Percentiles rank a stretch among this genome's conserved stretches.
Conservation (phyloP, 2,888 invertebrate genomes). For the Agonopterix arenella region DNA sequence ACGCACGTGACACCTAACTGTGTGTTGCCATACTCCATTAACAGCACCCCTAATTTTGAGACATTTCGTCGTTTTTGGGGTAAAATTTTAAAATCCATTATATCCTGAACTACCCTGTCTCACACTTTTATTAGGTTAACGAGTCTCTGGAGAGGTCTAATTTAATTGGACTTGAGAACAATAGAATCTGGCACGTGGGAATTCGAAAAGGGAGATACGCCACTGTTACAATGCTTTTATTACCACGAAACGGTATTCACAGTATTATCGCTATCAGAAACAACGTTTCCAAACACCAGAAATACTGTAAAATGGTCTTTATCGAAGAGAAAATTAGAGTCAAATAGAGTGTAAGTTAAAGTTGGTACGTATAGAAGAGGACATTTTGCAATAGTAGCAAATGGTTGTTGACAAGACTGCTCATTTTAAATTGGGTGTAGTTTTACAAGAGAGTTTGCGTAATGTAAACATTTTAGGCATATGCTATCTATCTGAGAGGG, state of each 20-base stretch:
- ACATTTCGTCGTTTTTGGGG: slow-evolving; percentile 42
- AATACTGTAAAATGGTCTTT: no score
- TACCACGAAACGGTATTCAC: slow-evolving; percentile 15
- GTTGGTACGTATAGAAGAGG: slow-evolving; percentile 3
- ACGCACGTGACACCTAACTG: slow-evolving; percentile 44
- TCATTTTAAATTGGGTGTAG: slow-evolving; percentile 17
- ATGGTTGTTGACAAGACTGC: slow-evolving; percentile 16
- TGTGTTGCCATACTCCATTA: slow-evolving; percentile 49
- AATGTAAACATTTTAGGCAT: no score
- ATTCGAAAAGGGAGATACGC: slow-evolving; percentile 31
- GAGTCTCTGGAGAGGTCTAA: slow-evolving; percentile 16
- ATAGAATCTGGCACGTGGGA: slow-evolving; percentile 39
- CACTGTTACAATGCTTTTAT: slow-evolving; percentile 27
- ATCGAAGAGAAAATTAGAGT: no score
- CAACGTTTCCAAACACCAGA: no score
- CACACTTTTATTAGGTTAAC: neutral
- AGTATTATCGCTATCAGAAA: no score
- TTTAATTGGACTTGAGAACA: slow-evolving; percentile 29
- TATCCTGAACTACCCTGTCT: slow-evolving; percentile 21
- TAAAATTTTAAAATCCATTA: slow-evolving; percentile 35
- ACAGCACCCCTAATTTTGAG: slow-evolving; percentile 33
- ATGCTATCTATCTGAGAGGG: no score
- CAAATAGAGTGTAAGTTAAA: no score
- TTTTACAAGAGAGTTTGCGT: no score
- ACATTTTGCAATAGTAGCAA: slow-evolving; percentile 12